A percentile compares a stretch with the other conserved stretches of the same genome.
Evolutionary conservation across 2,113 vertebrate genomes (phyloP).

Genomic region (Gymnobelideus leadbeateri): DNA sequence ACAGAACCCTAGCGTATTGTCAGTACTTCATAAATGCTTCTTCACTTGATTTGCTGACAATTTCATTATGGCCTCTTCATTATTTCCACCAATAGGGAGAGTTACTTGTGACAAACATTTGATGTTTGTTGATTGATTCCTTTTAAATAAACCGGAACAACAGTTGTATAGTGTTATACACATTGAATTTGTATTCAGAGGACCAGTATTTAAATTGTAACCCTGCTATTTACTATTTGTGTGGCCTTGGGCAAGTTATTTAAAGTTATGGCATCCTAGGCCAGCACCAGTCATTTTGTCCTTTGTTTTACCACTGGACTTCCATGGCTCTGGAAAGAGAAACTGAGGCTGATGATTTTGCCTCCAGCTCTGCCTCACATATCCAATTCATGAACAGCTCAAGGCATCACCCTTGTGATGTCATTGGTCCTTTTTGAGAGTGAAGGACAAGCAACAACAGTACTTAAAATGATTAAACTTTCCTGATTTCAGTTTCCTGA

Average conservation of each 20-base stretch:
- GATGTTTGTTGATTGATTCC: background rate
- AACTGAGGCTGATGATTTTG: too few species aligned
- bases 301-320: too few species aligned
- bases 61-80: background rate
- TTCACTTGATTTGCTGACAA: background rate
- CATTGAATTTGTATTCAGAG: background rate
- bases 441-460: too few species aligned
- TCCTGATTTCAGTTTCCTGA: background rate
- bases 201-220: background rate
- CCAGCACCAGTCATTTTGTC: too few species aligned
- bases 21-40: background rate
- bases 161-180: background rate
- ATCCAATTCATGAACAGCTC: too few species aligned
- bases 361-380: too few species aligned
- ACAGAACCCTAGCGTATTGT: too few species aligned
- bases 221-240: background rate
- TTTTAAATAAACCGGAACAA: background rate
- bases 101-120: too few species aligned
- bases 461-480: background rate
- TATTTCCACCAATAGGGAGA: background rate
- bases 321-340: too few species aligned
- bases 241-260: background rate
- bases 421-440: too few species aligned
- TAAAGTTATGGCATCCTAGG: background rate
- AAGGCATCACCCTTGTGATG: too few species aligned